Conservation (phyloP, 2,113 vertebrate genomes). For the Callionymus lyra region DNA sequence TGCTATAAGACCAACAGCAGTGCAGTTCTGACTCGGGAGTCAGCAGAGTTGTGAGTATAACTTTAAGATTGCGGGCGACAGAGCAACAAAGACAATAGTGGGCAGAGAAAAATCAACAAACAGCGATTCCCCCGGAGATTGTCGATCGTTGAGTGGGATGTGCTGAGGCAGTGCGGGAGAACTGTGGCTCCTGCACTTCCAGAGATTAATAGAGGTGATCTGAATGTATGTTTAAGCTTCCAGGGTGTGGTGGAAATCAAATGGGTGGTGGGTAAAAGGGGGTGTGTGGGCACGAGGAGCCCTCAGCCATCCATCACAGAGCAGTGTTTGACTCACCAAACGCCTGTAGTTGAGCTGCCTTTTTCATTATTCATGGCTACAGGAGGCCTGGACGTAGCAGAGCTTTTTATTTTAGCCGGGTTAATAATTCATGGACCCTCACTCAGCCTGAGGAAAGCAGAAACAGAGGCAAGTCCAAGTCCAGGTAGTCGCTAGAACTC, state of each 20-base stretch:
- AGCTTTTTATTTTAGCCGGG: conserved; percentile 70
- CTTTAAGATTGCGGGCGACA: conserved; percentile 26
- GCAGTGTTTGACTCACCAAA: conserved; percentile 67
- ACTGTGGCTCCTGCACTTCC: conserved; percentile 23
- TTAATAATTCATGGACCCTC: conserved; percentile 72
- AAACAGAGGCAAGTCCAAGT: conserved; percentile 50
- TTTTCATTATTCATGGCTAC: conserved; percentile 69
- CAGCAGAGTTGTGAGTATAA: conserved; percentile 6
- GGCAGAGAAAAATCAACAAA: conserved; percentile 25
- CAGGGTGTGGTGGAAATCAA: conserved; percentile 33
- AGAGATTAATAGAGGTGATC: conserved; percentile 43
- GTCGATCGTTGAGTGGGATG: conserved; percentile 11
- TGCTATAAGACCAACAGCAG: no score
- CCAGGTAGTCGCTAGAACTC: conserved; percentile 46
- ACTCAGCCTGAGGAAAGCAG: conserved; percentile 46
- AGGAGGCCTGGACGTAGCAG: conserved; percentile 58
- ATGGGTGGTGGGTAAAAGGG: conserved; percentile 21
- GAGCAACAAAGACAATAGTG: conserved; percentile 21
- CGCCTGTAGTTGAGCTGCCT: conserved; percentile 59
- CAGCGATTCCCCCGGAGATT: conserved; percentile 21
- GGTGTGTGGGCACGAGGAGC: conserved; percentile 25
- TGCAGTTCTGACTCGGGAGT: conserved; percentile 4
- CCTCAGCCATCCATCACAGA: conserved; percentile 57
- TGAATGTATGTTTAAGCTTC: conserved; percentile 28
- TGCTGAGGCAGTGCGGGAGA: conserved; percentile 7